Conservation (phyloP, 2,113 vertebrate species). For the Peromyscus leucopus region DNA sequence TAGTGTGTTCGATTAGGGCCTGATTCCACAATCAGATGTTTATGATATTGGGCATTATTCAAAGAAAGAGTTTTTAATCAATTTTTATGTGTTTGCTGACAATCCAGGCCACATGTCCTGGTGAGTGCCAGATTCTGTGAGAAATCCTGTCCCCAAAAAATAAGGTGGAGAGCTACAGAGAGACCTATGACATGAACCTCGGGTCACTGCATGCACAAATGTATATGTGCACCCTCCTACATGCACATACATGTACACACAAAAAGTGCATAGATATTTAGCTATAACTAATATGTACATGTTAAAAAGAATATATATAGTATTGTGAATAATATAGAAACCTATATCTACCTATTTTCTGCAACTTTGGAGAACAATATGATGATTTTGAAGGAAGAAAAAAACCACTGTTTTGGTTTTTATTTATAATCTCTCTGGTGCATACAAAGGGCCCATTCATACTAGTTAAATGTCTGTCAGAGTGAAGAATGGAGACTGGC, state of each 20-base stretch:
- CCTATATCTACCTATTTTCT: background rate
- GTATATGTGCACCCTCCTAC: background rate
- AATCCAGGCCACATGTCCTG: background rate
- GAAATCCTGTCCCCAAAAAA: background rate
- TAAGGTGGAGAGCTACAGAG: background rate
- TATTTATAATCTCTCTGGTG: background rate
- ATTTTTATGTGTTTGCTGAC: background rate
- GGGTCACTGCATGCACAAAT: background rate
- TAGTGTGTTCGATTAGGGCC: background rate
- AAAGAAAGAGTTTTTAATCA: background rate
- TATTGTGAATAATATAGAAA: background rate
- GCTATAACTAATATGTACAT: background rate
- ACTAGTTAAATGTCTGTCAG: background rate
- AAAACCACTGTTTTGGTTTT: background rate
- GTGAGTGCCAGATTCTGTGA: background rate
- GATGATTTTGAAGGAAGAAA: constrained; percentile 28
- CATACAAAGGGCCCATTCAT: background rate
- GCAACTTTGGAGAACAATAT: background rate
- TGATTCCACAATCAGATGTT: background rate
- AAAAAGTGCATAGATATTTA: background rate
- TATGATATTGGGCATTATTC: background rate
- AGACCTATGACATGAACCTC: too few relatives aligned
- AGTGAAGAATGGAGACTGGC: background rate
- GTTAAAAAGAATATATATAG: background rate
- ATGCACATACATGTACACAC: background rate